These are phyloP conservation scores for Ochotona princeps DNA, from an alignment of 2,113 vertebrate genomes.

Conservation along the genomic window DNA sequence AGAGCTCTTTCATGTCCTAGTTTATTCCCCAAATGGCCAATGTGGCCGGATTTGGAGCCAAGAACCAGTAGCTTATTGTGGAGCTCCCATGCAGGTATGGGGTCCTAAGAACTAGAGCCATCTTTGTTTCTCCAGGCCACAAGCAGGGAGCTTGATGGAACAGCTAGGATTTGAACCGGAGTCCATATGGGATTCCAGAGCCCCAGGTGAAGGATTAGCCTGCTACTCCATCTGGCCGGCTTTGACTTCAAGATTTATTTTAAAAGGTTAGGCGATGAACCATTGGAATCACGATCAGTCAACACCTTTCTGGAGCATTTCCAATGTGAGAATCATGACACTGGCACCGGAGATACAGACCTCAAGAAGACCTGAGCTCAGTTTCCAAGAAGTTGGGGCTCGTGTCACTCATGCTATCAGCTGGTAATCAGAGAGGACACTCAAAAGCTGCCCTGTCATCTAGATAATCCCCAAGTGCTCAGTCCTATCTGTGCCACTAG, in stretches of 20 bases:
- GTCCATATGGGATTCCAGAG: too few relatives aligned
- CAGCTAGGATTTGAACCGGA: too few relatives aligned
- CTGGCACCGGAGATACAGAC: not conserved
- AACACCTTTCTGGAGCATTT: not conserved
- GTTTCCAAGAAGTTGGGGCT: not conserved
- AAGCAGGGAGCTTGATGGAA: too few relatives aligned
- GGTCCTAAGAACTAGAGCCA: too few relatives aligned
- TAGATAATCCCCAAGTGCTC: slow-evolving; percentile 48
- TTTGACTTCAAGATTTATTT: not conserved
- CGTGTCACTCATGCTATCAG: not conserved
- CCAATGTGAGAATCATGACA: not conserved
- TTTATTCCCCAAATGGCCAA: too few relatives aligned
- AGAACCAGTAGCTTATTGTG: too few relatives aligned
- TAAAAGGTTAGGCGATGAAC: not conserved
- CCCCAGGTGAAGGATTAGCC: too few relatives aligned
- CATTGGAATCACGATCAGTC: not conserved
- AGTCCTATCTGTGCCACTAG: slow-evolving; percentile 79
- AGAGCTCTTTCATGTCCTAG: too few relatives aligned
- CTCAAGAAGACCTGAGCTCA: not conserved
- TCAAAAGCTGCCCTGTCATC: not conserved
- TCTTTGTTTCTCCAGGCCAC: too few relatives aligned
- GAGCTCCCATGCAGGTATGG: too few relatives aligned
- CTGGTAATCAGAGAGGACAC: not conserved
- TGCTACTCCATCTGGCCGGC: too few relatives aligned
- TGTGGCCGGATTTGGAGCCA: too few relatives aligned